phyloP scores from a whole-genome alignment of 1,140 invertebrate species.

The Lepidurus arcticus region DNA sequence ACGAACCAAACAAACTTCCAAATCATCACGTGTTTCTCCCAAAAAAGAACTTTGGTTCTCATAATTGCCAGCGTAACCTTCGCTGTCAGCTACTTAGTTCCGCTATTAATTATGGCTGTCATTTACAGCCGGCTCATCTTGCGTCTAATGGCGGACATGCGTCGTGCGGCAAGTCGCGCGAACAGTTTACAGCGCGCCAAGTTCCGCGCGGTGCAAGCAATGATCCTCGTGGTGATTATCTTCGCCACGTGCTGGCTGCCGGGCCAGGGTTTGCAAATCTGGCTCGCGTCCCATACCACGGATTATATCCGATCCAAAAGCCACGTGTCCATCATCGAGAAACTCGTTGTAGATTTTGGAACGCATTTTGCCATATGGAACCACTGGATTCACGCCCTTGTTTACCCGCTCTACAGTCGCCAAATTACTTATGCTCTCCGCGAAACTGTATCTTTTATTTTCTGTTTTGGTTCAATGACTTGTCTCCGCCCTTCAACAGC shows the following conservation, averaged over 20 bases:
- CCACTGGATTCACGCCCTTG: slow-evolving; percentile 35
- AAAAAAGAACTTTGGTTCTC: neutral
- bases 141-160: slow-evolving; percentile 24
- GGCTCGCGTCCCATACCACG: slow-evolving; percentile 7
- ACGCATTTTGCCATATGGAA: slow-evolving; percentile 34
- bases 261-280: slow-evolving; percentile 33
- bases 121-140: slow-evolving; percentile 28
- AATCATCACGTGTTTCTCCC: neutral
- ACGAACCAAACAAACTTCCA: neutral
- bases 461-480: neutral
- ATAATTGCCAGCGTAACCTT: slow-evolving; percentile 24
- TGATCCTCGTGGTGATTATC: slow-evolving; percentile 34
- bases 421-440: slow-evolving; percentile 29
- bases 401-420: slow-evolving; percentile 35
- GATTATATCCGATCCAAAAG: neutral
- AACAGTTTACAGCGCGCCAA: slow-evolving; percentile 33
- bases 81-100: slow-evolving; percentile 30
- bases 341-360: slow-evolving; percentile 29
- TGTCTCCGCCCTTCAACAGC: neutral
- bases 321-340: neutral
- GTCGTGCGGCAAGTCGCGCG: slow-evolving; percentile 7
- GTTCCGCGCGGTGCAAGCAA: slow-evolving; percentile 35
- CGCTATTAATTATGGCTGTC: slow-evolving; percentile 29
- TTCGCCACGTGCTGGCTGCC: slow-evolving; percentile 36
- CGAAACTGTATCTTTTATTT: slow-evolving; percentile 28